Conservation (phyloP, 2,113 vertebrate genomes). For the Galeopterus variegatus region DNA sequence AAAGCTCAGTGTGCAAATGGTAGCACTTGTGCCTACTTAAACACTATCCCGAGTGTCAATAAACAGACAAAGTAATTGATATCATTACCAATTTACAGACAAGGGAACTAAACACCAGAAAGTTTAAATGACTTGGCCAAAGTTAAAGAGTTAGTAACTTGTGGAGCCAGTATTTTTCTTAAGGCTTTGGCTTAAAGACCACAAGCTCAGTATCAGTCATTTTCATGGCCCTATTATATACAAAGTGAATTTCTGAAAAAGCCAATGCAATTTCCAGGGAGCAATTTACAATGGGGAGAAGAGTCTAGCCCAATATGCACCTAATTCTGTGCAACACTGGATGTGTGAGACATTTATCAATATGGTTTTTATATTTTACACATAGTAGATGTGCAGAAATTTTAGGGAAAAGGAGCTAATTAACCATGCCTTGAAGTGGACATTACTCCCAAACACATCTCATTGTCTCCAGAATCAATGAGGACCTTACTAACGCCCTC, state of each 20-base stretch:
- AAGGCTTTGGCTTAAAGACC: conserved; percentile 56
- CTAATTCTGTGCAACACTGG: not conserved
- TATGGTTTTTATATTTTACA: conserved; percentile 21
- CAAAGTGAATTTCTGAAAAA: conserved; percentile 62
- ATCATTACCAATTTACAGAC: conserved; percentile 27
- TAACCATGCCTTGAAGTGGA: conserved; percentile 58
- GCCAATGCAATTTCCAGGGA: conserved; percentile 67
- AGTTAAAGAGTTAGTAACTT: conserved; percentile 71
- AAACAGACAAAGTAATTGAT: not conserved
- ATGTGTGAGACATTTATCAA: conserved; percentile 43
- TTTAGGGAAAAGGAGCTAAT: conserved; percentile 66
- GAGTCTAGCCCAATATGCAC: not conserved
- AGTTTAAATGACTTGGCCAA: conserved; percentile 68
- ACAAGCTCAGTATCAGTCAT: conserved; percentile 54
- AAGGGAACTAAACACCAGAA: not conserved
- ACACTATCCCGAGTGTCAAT: not conserved
- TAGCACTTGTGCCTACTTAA: not conserved
- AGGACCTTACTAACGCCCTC: conserved; percentile 64
- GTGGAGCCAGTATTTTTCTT: conserved; percentile 17
- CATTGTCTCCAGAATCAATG: conserved; percentile 71
- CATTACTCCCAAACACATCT: conserved; percentile 36
- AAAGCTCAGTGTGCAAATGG: not conserved
- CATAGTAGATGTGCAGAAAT: not conserved
- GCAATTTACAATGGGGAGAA: conserved; percentile 51
- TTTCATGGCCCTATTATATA: conserved; percentile 66